Evolutionary conservation across 2,888 invertebrate genomes (phyloP), one percentile per base, ranked within the genome.

Genomic region (Nebria salina): DNA sequence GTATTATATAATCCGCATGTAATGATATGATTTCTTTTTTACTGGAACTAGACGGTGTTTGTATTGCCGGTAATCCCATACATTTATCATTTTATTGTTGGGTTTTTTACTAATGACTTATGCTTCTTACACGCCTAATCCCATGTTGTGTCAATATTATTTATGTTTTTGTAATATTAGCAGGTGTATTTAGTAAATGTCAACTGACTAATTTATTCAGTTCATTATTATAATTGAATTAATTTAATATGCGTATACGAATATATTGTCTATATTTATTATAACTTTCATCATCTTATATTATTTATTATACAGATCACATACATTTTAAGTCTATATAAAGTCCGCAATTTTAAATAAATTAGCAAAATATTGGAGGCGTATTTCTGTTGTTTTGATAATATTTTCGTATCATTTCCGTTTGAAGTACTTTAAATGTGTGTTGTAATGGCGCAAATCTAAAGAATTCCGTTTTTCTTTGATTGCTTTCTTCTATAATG

Each of bases 71-170:
- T 78, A 78, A 78, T 78, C 78, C 78, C 25, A 66, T 34, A 78
- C 76, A 78, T 78, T 78, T 78, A 78, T 78, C 78, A 78, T 74
- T n/a, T 65, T 78, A 78, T 78, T 78, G 78, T 78, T 65, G 13
- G 20, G n/a, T 68, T 68, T 68, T 26, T 25, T 68, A 68, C 26
- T 68, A 68, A 68, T 68, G 68, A 68, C 68, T 68, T 15, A 9
- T 68, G 68, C 13, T 25, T 68, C 26, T 68, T 68, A 25, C 20
- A 68, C 20, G 13, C 4, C 68, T 68, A 25, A 68, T 25, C 68
- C 68, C 26, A 25, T 68, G 68, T 68, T 25, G 8, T 68, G 20
- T 26, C 26, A 68, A 68, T 20, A 15, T 68, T 68, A 68, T 68
- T 25, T 68, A 25, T 68, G 68, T 68, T 68, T 68, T 20, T 68